Evolutionary conservation across 2,888 invertebrate species (phyloP).

Genomic region (Plagodis dolabraria): DNA sequence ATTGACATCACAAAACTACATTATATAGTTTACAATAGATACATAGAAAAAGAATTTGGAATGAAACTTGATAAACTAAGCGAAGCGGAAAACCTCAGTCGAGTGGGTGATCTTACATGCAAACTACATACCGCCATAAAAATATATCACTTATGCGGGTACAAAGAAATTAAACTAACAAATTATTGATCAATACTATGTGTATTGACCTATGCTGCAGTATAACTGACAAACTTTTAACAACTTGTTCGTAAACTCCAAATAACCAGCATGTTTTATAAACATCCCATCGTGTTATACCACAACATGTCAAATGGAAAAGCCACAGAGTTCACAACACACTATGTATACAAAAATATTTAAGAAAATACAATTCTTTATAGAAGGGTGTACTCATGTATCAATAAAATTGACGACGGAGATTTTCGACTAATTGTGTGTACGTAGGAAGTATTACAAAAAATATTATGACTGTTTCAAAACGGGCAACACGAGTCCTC

Average conservation of each 20-base stretch:
- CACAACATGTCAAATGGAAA: constrained; percentile 19
- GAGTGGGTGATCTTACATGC: constrained; percentile 49
- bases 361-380: constrained; percentile 36
- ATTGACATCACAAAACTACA: constrained; percentile 51
- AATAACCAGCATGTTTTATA: constrained; percentile 5
- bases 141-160: constrained; percentile 23
- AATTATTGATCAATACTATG: neutral
- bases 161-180: constrained; percentile 6
- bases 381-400: constrained; percentile 16
- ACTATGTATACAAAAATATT: constrained; percentile 37
- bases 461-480: neutral
- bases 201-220: constrained; percentile 4
- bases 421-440: constrained; percentile 4
- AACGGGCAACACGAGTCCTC: constrained; percentile 2
- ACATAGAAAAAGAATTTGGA: constrained; percentile 61
- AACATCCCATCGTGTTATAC: constrained; percentile 9
- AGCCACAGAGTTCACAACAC: constrained; percentile 43
- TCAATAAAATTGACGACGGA: constrained; percentile 15
- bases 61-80: constrained; percentile 49
- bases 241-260: constrained; percentile 2
- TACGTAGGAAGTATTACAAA: neutral
- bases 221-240: constrained; percentile 8
- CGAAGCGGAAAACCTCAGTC: constrained; percentile 48
- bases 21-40: constrained; percentile 68
- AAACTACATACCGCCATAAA: constrained; percentile 25